Percentiles rank a stretch among this genome's conserved stretches.
phyloP scores from a whole-genome alignment of 2,888 invertebrate genomes.

The Tipula confusa region DNA sequence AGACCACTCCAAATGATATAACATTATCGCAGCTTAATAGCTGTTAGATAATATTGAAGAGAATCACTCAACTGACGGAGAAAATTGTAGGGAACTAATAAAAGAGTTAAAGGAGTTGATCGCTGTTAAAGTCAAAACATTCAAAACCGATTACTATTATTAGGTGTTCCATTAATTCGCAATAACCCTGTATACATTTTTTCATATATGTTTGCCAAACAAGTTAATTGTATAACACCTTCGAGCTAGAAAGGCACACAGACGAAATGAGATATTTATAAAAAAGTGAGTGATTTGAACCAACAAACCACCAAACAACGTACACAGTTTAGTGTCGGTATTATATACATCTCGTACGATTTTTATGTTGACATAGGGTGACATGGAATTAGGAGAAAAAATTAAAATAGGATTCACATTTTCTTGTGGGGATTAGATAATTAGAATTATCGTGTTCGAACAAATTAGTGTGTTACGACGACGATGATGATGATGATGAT shows the following conservation, averaged over 20 bases:
- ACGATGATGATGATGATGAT: background rate
- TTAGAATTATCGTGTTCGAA: conserved; percentile 9
- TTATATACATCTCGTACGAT: background rate
- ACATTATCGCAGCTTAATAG: too few relatives aligned
- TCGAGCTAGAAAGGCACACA: background rate
- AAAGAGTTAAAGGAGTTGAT: too few relatives aligned
- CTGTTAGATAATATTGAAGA: too few relatives aligned
- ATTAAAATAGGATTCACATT: background rate
- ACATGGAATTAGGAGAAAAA: background rate
- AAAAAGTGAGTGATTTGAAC: background rate
- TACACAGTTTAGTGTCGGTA: background rate
- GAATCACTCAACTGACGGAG: too few relatives aligned
- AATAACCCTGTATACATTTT: background rate
- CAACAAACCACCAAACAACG: background rate
- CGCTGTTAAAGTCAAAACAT: too few relatives aligned
- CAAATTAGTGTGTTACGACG: background rate
- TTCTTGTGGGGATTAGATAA: background rate
- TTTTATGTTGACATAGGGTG: background rate
- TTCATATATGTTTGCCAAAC: background rate
- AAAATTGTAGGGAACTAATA: too few relatives aligned
- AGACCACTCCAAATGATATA: too few relatives aligned
- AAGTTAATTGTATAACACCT: background rate
- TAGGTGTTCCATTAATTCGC: too few relatives aligned
- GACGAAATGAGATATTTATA: too few relatives aligned
- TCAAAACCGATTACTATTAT: too few relatives aligned